phyloP scores from a whole-genome alignment of 92 coral and sea anemone genomes.

The Porites divaricata region DNA sequence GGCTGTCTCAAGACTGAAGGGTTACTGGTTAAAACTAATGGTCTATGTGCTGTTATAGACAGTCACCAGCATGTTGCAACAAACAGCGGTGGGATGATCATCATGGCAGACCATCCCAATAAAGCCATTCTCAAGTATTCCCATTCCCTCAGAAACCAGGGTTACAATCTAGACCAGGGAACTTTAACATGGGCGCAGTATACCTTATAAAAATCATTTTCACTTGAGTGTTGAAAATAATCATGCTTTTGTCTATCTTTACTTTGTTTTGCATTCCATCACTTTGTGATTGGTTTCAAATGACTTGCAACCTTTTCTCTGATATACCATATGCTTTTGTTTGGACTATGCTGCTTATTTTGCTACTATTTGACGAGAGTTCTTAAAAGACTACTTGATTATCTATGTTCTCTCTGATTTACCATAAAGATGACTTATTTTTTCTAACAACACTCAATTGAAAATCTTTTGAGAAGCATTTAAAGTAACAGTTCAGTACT shows the following conservation, averaged over 20 bases:
- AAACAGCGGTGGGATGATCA: slow-evolving; percentile 31
- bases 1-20: slow-evolving; percentile 15
- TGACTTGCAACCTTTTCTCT: neutral
- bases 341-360: too few species aligned
- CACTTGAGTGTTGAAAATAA: neutral
- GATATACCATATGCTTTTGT: too few species aligned
- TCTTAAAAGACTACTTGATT: too few species aligned
- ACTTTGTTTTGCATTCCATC: neutral
- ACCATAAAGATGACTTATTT: too few species aligned
- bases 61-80: slow-evolving; percentile 29
- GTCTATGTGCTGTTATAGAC: slow-evolving; percentile 33
- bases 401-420: too few species aligned
- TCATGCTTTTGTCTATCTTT: too few species aligned
- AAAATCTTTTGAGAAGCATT: too few species aligned
- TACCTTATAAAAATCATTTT: neutral
- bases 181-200: slow-evolving; percentile 18
- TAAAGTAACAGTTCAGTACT: too few species aligned
- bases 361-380: too few species aligned
- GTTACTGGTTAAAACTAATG: slow-evolving; percentile 32
- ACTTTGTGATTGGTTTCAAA: neutral
- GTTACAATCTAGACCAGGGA: slow-evolving; percentile 8
- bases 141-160: neutral
- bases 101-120: slow-evolving; percentile 21
- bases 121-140: slow-evolving; percentile 15
- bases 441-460: too few species aligned